These are phyloP conservation scores for Drosophila nigromelanica DNA, from an alignment of 1,140 invertebrate species.

Conservation along the genomic window DNA sequence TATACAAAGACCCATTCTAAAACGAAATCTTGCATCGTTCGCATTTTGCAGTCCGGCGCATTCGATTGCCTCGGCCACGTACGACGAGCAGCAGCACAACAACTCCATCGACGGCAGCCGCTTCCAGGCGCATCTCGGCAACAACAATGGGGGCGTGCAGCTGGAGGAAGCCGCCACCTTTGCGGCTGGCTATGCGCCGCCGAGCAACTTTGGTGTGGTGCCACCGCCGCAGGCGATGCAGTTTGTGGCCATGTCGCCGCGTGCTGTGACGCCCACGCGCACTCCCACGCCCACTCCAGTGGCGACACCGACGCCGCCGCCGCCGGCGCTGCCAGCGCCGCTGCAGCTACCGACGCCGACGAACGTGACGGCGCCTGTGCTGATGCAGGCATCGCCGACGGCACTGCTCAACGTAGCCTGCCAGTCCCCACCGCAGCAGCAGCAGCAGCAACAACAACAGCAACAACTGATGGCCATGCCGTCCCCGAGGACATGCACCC, in stretches of 20 bases:
- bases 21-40: constrained; percentile 4
- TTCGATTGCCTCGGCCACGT: constrained; percentile 78
- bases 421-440: constrained; percentile 65
- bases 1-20: constrained; percentile 5
- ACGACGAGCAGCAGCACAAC: constrained; percentile 77
- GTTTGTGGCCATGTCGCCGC: constrained; percentile 65
- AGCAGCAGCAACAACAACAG: constrained; percentile 26
- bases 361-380: constrained; percentile 20
- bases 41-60: constrained; percentile 71
- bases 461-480: not conserved
- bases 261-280: constrained; percentile 72
- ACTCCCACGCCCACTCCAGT: constrained; percentile 46
- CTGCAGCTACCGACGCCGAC: constrained; percentile 58
- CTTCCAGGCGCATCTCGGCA: constrained; percentile 59
- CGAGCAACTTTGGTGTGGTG: constrained; percentile 43
- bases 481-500: too few species aligned
- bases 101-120: constrained; percentile 75
- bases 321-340: constrained; percentile 34
- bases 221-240: constrained; percentile 49
- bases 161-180: constrained; percentile 25
- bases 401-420: constrained; percentile 79
- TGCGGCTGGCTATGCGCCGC: constrained; percentile 41
- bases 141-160: constrained; percentile 45
- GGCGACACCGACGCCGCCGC: constrained; percentile 50
- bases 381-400: constrained; percentile 85